Conservation (phyloP, 2,888 invertebrate species). For the Drosophila demipolita region DNA sequence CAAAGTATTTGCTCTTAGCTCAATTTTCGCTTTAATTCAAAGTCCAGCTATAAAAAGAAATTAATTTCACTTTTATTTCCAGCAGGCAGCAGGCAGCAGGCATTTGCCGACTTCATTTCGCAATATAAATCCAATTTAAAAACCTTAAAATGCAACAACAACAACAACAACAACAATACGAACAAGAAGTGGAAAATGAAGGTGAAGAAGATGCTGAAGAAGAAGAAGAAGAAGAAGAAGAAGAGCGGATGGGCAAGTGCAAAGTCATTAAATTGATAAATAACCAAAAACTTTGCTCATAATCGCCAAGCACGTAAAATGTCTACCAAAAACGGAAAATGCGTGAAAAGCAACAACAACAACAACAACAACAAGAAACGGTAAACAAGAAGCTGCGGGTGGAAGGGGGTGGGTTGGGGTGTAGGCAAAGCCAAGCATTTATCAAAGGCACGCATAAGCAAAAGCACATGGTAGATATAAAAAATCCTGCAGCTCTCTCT, state of each 20-base stretch:
- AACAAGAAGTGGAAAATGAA: background rate
- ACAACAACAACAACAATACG: background rate
- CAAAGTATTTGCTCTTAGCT: background rate
- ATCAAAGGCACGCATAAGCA: conserved; percentile 54
- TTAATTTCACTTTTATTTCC: conserved; percentile 59
- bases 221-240: background rate
- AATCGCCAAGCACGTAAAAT: conserved; percentile 64
- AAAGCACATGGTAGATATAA: conserved; percentile 9
- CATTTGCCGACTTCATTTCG: conserved; percentile 55
- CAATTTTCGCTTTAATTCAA: conserved; percentile 16
- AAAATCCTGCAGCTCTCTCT: conserved; percentile 12
- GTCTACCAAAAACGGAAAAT: conserved; percentile 36
- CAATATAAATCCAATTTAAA: conserved; percentile 71
- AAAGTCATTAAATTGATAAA: conserved; percentile 79
- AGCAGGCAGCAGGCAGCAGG: conserved; percentile 21
- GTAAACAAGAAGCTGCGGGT: background rate
- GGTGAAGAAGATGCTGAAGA: background rate
- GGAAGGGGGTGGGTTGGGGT: background rate
- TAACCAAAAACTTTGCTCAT: conserved; percentile 76
- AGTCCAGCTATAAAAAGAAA: conserved; percentile 49
- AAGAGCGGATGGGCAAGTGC: conserved; percentile 46
- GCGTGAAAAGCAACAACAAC: conserved; percentile 14
- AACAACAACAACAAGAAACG: background rate
- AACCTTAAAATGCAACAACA: conserved; percentile 56
- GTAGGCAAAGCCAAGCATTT: conserved; percentile 54